A percentile compares a stretch with the other conserved stretches of the same genome.
Conservation (phyloP, 2,797 vertebrate species). For the Coluber constrictor region DNA sequence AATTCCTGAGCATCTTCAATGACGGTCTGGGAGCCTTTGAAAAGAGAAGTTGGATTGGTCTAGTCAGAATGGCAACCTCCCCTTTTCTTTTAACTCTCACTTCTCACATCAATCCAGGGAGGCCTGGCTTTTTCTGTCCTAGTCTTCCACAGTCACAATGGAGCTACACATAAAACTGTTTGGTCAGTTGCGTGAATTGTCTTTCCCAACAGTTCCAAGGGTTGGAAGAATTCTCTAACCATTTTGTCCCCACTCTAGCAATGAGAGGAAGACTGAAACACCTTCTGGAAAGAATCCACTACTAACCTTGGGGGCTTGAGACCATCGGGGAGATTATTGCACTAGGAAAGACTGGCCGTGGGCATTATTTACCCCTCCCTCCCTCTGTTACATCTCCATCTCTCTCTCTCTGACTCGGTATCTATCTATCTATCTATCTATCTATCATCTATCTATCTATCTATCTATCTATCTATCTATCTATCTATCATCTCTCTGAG, state of each 20-base stretch:
- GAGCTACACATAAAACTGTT: background rate
- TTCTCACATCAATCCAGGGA: background rate
- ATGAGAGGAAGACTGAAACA: background rate
- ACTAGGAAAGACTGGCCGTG: background rate
- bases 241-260: background rate
- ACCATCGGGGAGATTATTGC: background rate
- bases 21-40: background rate
- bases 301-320: background rate
- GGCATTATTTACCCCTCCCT: background rate
- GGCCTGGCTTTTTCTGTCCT: no score
- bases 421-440: no score
- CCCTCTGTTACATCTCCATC: no score
- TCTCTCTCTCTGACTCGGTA: no score
- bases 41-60: background rate
- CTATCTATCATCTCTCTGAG: no score
- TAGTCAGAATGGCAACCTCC: background rate
- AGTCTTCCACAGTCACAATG: background rate
- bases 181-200: background rate
- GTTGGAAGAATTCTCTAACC: background rate
- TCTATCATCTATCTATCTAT: no score
- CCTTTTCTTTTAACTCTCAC: background rate
- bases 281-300: background rate
- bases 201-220: background rate
- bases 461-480: no score
- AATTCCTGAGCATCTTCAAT: background rate